These are phyloP conservation scores for Polietes domitor DNA, from an alignment of 2,888 invertebrate genomes.

Conservation along the genomic window DNA sequence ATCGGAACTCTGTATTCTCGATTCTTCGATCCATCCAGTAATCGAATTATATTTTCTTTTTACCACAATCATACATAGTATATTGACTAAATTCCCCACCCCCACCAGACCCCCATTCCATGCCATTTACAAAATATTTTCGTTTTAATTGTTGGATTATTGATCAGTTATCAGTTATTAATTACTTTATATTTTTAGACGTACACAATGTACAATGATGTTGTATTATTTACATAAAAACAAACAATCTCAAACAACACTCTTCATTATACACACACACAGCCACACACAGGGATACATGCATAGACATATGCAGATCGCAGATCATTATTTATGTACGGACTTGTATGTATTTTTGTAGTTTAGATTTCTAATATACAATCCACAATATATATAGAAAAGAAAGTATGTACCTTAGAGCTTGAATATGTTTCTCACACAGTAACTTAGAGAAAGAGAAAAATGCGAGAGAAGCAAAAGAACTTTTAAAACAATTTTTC, in stretches of 20 bases:
- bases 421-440: neutral
- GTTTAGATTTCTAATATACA: neutral
- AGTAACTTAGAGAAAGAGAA: neutral
- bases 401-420: conserved; percentile 11
- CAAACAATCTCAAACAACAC: neutral
- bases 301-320: too few relatives aligned
- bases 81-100: neutral
- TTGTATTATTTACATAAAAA: neutral
- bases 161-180: neutral
- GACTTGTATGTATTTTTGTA: neutral
- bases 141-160: neutral
- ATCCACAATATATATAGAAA: neutral
- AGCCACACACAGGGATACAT: too few relatives aligned
- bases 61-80: neutral
- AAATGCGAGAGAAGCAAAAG: neutral
- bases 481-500: neutral
- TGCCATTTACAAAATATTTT: neutral
- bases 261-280: neutral
- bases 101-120: conserved; percentile 32
- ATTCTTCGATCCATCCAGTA: too few relatives aligned
- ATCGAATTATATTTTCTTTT: too few relatives aligned
- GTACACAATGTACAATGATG: neutral
- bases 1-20: too few relatives aligned
- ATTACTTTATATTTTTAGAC: neutral
- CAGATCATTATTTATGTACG: too few relatives aligned